phyloP scores from a whole-genome alignment of 2,888 invertebrate species.

The Pammene aurita region DNA sequence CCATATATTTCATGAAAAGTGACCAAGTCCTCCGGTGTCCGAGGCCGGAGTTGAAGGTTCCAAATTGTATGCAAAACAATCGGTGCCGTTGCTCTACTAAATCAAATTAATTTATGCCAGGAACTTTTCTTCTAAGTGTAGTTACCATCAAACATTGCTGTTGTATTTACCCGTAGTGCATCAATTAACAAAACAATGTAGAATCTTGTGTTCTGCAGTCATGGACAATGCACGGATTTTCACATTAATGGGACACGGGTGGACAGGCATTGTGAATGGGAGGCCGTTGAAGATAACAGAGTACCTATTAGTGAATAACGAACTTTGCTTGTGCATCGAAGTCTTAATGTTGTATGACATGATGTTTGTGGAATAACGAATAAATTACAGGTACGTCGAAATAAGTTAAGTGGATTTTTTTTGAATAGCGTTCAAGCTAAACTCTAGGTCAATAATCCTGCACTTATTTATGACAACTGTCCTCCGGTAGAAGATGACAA shows the following conservation, averaged over 20 bases:
- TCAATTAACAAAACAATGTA: slow-evolving; percentile 35
- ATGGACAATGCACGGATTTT: slow-evolving; percentile 56
- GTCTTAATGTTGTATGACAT: neutral
- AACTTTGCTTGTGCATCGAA: neutral
- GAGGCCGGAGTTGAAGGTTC: too few relatives aligned
- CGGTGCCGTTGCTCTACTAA: too few relatives aligned
- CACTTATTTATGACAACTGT: too few relatives aligned
- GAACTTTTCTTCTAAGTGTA: neutral
- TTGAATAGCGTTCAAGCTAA: too few relatives aligned
- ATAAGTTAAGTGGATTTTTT: too few relatives aligned
- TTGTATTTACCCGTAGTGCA: slow-evolving; percentile 13
- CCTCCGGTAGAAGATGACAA: too few relatives aligned
- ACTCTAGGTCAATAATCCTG: too few relatives aligned
- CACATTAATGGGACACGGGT: slow-evolving; percentile 50
- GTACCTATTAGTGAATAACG: slow-evolving; percentile 4
- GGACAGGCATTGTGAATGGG: slow-evolving; percentile 47
- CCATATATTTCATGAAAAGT: too few relatives aligned
- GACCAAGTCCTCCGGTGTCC: too few relatives aligned
- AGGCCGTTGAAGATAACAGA: slow-evolving; percentile 44
- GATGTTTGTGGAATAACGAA: neutral
- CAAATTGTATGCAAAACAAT: too few relatives aligned
- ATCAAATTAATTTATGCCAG: too few relatives aligned
- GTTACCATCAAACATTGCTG: neutral
- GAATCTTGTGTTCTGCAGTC: slow-evolving; percentile 23
- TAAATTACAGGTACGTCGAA: too few relatives aligned